These are phyloP conservation scores for Sussaba pulchella DNA, from an alignment of 2,888 invertebrate genomes.

Conservation along the genomic window DNA sequence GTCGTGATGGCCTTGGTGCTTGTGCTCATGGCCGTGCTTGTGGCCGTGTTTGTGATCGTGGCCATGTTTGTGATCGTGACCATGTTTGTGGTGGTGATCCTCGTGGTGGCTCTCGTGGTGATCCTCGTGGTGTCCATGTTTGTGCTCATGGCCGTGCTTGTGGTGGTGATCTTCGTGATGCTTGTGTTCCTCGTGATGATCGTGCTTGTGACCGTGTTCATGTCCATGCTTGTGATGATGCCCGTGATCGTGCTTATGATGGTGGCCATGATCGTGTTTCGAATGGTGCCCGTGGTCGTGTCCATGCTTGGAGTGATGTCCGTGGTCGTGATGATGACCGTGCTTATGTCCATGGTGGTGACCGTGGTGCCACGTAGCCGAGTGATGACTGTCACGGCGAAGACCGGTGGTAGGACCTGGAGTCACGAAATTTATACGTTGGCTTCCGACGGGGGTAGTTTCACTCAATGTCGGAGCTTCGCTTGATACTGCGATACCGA, in stretches of 20 bases:
- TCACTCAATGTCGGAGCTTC: constrained; percentile 44
- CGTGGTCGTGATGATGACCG: constrained; percentile 68
- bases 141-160: constrained; percentile 65
- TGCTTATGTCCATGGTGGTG: constrained; percentile 72
- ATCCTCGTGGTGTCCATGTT: constrained; percentile 72
- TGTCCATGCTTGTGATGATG: constrained; percentile 69
- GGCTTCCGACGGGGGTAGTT: constrained; percentile 5
- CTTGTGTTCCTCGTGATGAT: constrained; percentile 67
- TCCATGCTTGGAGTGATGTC: constrained; percentile 68
- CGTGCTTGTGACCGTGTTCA: constrained; percentile 65
- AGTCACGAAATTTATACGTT: constrained; percentile 56
- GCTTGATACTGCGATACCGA: constrained; percentile 51
- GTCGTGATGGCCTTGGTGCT: constrained; percentile 69
- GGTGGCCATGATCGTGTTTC: constrained; percentile 73
- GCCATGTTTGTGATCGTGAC: constrained; percentile 71
- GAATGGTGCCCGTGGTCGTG: constrained; percentile 66
- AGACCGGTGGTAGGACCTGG: constrained; percentile 36
- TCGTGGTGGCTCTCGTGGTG: constrained; percentile 64
- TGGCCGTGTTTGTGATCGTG: constrained; percentile 68
- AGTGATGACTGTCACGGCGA: constrained; percentile 63
- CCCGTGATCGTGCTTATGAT: constrained; percentile 75
- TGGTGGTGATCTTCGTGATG: constrained; percentile 71
- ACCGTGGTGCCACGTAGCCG: constrained; percentile 70
- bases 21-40: constrained; percentile 71
- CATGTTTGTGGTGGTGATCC: constrained; percentile 67